Percentiles rank a stretch among this genome's conserved stretches.
phyloP scores from a whole-genome alignment of 2,797 vertebrate species.

The Emys orbicularis region DNA sequence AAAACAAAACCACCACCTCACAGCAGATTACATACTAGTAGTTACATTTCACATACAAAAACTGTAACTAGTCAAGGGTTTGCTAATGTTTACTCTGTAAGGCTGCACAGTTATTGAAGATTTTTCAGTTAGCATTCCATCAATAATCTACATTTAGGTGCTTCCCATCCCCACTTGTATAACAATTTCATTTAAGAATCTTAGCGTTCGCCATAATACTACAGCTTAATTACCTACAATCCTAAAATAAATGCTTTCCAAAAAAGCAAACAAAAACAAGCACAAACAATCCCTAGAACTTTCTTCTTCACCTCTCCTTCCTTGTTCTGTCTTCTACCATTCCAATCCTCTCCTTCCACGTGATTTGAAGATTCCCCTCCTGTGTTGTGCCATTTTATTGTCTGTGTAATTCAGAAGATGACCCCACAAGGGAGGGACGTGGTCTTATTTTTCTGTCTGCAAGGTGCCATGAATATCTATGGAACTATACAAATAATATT shows the following conservation, averaged over 20 bases:
- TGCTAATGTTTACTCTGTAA: not conserved
- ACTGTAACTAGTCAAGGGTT: not conserved
- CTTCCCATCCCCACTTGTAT: not conserved
- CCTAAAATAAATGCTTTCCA: not conserved
- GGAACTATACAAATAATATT: not conserved
- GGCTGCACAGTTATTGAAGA: not conserved
- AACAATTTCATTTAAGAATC: not conserved
- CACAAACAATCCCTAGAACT: not conserved
- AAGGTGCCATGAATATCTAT: not conserved
- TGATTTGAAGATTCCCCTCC: not conserved
- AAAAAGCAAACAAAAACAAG: not conserved
- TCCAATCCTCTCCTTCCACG: not conserved
- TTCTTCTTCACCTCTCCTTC: not conserved
- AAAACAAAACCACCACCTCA: not conserved
- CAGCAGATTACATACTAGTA: too few relatives aligned
- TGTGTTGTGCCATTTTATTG: not conserved
- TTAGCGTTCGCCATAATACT: not conserved
- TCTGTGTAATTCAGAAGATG: not conserved
- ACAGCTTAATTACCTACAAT: not conserved
- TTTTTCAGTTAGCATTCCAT: not conserved
- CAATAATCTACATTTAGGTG: not conserved
- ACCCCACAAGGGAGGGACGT: not conserved
- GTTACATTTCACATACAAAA: not conserved
- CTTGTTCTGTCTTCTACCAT: not conserved
- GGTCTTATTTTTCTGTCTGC: not conserved